These are phyloP conservation scores for Scolopax rusticola DNA, from an alignment of 2,797 vertebrate species.

Conservation along the genomic window DNA sequence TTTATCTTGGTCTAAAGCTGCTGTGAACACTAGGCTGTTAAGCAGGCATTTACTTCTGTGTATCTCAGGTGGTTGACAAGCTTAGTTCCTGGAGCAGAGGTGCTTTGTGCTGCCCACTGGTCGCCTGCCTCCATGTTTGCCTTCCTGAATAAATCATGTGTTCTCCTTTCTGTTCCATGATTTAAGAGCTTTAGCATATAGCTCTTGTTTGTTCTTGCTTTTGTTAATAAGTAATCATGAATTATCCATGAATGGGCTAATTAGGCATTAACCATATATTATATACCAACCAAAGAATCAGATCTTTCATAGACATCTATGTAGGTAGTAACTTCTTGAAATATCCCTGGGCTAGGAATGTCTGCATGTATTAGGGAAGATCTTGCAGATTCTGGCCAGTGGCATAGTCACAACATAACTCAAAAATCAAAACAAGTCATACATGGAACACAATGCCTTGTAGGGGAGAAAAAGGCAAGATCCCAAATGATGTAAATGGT, in stretches of 20 bases:
- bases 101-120: constrained; percentile 1
- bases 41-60: neutral
- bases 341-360: constrained; percentile 39
- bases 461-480: neutral
- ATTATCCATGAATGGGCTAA: constrained; percentile 75
- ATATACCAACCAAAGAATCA: constrained; percentile 56
- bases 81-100: constrained; percentile 34
- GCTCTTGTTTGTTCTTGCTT: constrained; percentile 62
- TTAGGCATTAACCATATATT: constrained; percentile 71
- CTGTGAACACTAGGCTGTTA: neutral
- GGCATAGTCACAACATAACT: neutral
- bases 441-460: neutral
- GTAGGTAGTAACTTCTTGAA: constrained; percentile 10
- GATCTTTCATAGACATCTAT: constrained; percentile 39
- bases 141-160: constrained; percentile 68
- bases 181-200: constrained; percentile 63
- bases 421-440: constrained; percentile 20
- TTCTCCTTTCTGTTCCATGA: constrained; percentile 55
- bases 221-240: constrained; percentile 75
- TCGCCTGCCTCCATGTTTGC: neutral
- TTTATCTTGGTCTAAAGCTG: neutral
- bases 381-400: neutral
- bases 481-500: neutral
- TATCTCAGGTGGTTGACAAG: neutral
- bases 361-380: neutral